Base-by-base conservation (phyloP, 1,140 invertebrate species). In the Paralvinella palmiformis region DNA sequence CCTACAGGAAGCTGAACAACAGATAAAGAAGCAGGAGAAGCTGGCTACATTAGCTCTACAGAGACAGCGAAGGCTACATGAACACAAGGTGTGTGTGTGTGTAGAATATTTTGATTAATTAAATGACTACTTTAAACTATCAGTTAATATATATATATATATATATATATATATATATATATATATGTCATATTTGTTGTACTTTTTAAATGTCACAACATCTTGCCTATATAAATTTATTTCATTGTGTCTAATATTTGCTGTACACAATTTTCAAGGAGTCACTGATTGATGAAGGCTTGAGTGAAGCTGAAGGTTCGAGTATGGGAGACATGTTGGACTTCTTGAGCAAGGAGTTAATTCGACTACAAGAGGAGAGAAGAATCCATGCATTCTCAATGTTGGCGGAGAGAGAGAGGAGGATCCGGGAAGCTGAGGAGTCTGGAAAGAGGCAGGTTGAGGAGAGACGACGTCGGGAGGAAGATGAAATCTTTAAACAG, bases 401-500 rank as follows among this genome's bases (percentile, higher is more conserved):
- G 69, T 66, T 89, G 36, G 85, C 84, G 68, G 88, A 89, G 71
- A 77, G 87, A 56, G 85, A 88, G 67, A 82, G 87, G 64, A 73
- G 84, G 29, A 84, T 85, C 71, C 79, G 86, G n/a, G 88, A 91
- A 78, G 87, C 88, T 0, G 85, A 84, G 41, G 88, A 90, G 77
- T 86, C 85, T 45, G 87, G 88, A 1, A 80, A 84, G 61, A 76
- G 88, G 36, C 88, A 90, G 75, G 79, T 84, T 44, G 88, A 90
- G 71, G 83, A 87, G 63, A 81, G 86, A 65, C 76, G 86, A 27
- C 76, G 87, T 44, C 75, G 83, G 60, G 87, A 89, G 76, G 85
- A 89, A 56, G 88, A 91, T 69, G 88, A 90, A 79, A 86, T 90
- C 72, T 90, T 89, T 72, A 86, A 85, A 72, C 85, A 89, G 82